Evolutionary conservation across 2,888 invertebrate genomes (phyloP), one percentile per base, ranked within the genome.

Genomic region (Therioaphis trifolii): DNA sequence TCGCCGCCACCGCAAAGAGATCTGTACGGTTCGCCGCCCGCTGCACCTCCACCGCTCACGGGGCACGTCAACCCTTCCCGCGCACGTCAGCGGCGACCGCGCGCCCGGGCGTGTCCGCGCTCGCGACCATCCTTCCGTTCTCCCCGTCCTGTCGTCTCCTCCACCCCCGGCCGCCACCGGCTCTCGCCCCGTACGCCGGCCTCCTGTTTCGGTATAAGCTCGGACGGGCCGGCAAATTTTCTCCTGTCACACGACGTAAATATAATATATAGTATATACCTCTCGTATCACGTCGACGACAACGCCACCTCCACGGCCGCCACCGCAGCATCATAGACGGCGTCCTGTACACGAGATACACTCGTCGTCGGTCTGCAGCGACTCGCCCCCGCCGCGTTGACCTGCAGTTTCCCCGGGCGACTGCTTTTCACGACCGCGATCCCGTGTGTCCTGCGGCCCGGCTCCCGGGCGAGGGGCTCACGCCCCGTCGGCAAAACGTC

Each of bases 41-140:
- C 24, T 21, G 1, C 2, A 24, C 58, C 58, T 35, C 3, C 35
- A 7, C 35, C 35, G 35, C 12, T 24, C 21, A 15, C 3, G 21
- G 35, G 7, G 58, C n/a, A 49, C 72, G 21, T 5, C 40, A 75
- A 75, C 75, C 58, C 75, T 75, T 75, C 58, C 24, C 74, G 35
- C 18, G 24, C n/a, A n/a, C n/a, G n/a, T n/a, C n/a, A n/a, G n/a
- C n/a, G n/a, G n/a, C n/a, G n/a, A n/a, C n/a, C n/a, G n/a, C n/a
- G 15, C 24, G 18, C 74, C 55, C 72, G 15, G 35, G 15, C 71
- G 4, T 21, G 7, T 18, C 69, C 35, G 35, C 35, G 35, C 35
- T 7, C 35, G 3, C 35, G 35, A 3, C 35, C 35, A 5, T 7
- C 35, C 35, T 7, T 35, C 35, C 3, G 7, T 35, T 7, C 35